These are phyloP conservation scores for Phoenoteleia sp. DNA, from an alignment of 2,888 invertebrate genomes.

Conservation along the genomic window DNA sequence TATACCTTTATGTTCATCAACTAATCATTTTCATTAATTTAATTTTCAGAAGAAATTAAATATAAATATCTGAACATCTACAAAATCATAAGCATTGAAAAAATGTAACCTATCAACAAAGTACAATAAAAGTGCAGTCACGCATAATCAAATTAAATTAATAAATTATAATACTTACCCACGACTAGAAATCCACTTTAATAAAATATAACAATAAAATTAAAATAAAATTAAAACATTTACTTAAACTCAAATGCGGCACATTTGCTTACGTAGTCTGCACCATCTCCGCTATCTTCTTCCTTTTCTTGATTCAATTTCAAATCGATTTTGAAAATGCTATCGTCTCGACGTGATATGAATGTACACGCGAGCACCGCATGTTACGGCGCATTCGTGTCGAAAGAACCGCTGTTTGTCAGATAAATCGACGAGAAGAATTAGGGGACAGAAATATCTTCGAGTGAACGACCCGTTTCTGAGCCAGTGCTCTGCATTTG, in stretches of 20 bases:
- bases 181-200: no score
- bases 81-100: no score
- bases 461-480: slow-evolving; percentile 59
- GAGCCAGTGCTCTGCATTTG: slow-evolving; percentile 41
- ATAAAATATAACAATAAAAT: no score
- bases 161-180: no score
- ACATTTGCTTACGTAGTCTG: slow-evolving; percentile 44
- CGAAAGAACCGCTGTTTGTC: slow-evolving; percentile 56
- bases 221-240: background rate
- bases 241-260: background rate
- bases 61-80: no score
- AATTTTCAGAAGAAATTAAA: no score
- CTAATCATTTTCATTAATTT: no score
- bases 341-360: slow-evolving; percentile 76
- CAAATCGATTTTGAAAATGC: slow-evolving; percentile 75
- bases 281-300: slow-evolving; percentile 27
- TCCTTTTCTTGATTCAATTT: slow-evolving; percentile 71
- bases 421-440: slow-evolving; percentile 62
- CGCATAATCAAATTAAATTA: no score
- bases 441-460: slow-evolving; percentile 66
- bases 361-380: slow-evolving; percentile 70
- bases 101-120: no score
- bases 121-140: no score
- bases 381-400: slow-evolving; percentile 58
- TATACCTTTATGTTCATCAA: no score